These are phyloP conservation scores for Rhadina sibilatrix DNA, from an alignment of 2,113 vertebrate species.

Conservation along the genomic window DNA sequence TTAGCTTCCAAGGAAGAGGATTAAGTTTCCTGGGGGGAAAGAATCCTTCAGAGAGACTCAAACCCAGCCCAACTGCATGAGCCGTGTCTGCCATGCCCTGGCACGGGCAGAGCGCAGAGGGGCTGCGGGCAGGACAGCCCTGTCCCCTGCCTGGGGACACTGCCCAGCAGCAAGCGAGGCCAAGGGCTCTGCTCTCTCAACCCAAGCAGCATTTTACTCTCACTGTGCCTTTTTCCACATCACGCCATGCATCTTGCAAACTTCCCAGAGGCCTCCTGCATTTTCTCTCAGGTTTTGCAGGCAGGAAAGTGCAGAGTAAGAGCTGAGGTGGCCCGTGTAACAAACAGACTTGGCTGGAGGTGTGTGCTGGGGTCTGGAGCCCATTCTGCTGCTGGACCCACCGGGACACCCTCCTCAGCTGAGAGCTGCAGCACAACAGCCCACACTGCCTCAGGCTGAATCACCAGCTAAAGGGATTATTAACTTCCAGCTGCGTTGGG, in stretches of 20 bases:
- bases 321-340: accelerated
- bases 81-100: accelerated
- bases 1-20: neutral
- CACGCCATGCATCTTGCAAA: neutral
- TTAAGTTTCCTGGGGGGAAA: neutral
- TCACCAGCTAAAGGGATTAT: conserved; percentile 8
- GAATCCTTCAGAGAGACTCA: neutral
- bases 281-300: neutral
- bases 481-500: conserved; percentile 45
- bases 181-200: neutral
- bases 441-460: neutral
- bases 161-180: accelerated
- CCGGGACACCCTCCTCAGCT: neutral
- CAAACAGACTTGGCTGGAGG: accelerated
- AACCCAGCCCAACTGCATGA: neutral
- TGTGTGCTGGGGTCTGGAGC: neutral
- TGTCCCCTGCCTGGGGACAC: neutral
- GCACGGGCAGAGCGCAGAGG: neutral
- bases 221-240: neutral
- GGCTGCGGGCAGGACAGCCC: neutral
- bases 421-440: neutral
- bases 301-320: neutral
- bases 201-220: neutral
- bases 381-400: neutral
- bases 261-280: neutral